A percentile compares a stretch with the other conserved stretches of the same genome.
Evolutionary conservation across 2,797 vertebrate species (phyloP).

Genomic region (Sebastes diaconus): DNA sequence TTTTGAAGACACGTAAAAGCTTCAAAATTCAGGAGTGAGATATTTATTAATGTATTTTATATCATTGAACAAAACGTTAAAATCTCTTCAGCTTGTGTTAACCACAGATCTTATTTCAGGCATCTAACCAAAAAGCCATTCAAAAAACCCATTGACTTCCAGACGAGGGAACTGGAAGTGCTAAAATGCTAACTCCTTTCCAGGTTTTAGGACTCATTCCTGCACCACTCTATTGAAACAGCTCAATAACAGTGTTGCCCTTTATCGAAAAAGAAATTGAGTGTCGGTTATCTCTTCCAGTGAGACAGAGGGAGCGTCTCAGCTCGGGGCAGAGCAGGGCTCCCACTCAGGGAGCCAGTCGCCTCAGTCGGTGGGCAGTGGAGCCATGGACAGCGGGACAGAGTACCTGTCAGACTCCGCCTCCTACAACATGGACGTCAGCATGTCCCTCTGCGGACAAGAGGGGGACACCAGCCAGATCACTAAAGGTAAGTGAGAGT

Average conservation of each 20-base stretch:
- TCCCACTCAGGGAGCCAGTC: conserved; percentile 77
- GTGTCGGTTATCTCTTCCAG: conserved; percentile 63
- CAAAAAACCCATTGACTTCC: too few species aligned
- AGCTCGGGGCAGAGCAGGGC: conserved; percentile 63
- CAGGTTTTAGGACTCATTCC: too few species aligned
- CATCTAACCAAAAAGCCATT: too few species aligned
- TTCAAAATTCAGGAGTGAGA: too few species aligned
- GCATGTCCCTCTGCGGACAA: conserved; percentile 92
- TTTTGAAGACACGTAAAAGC: too few species aligned
- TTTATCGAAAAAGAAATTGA: not conserved
- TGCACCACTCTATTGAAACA: not conserved
- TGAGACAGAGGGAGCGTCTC: conserved; percentile 73
- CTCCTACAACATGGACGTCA: conserved; percentile 73
- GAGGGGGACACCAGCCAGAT: conserved; percentile 86
- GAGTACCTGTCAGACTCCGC: conserved; percentile 77
- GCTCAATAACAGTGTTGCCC: not conserved
- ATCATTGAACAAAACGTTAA: too few species aligned
- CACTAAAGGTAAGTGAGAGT: conserved; percentile 71
- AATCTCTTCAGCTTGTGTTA: too few species aligned
- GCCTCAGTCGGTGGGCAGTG: conserved; percentile 73
- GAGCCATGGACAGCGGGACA: conserved; percentile 75
- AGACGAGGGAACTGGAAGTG: too few species aligned
- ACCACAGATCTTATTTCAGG: too few species aligned
- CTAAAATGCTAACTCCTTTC: too few species aligned
- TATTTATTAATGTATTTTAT: too few species aligned